A percentile compares a stretch with the other conserved stretches of the same genome.
Conservation (phyloP, 2,797 vertebrate genomes). For the Enteromius mattozi region DNA sequence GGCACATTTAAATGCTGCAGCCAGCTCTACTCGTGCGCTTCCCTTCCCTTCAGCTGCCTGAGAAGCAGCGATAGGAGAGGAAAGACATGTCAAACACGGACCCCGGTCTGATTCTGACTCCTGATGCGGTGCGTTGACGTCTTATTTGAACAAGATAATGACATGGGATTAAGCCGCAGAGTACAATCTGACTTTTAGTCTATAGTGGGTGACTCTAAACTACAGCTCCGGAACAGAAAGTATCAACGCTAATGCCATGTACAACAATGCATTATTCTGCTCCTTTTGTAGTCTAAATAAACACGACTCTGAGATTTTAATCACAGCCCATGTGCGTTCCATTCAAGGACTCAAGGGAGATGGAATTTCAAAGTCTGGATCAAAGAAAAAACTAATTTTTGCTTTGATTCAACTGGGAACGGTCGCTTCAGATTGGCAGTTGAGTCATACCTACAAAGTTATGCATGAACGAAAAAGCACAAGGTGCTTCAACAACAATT, state of each 20-base stretch:
- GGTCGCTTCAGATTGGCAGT: not conserved
- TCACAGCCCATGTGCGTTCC: conserved; percentile 20
- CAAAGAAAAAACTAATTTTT: not conserved
- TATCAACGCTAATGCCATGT: conserved; percentile 42
- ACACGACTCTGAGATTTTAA: conserved; percentile 29
- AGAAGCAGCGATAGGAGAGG: conserved; percentile 51
- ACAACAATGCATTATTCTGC: conserved; percentile 42
- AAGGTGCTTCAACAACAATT: not conserved
- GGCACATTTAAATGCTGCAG: conserved; percentile 52
- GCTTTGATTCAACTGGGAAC: not conserved
- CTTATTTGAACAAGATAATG: conserved; percentile 61
- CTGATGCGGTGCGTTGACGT: conserved; percentile 43
- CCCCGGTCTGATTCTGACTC: conserved; percentile 43
- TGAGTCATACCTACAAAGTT: not conserved
- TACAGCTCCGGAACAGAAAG: conserved; percentile 10
- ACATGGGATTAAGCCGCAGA: conserved; percentile 53
- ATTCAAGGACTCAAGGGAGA: conserved; percentile 23
- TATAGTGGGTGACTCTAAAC: conserved; percentile 8
- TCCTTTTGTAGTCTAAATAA: conserved; percentile 34
- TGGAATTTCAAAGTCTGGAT: not conserved
- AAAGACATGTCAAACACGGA: conserved; percentile 54
- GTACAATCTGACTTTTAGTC: conserved; percentile 53
- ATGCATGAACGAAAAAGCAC: not conserved
- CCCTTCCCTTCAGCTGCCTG: conserved; percentile 34
- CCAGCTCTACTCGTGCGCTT: not conserved